Percentiles rank a stretch among this genome's conserved stretches.
Evolutionary conservation across 2,797 vertebrate genomes (phyloP).

Genomic region (Sarcophilus harrisii): DNA sequence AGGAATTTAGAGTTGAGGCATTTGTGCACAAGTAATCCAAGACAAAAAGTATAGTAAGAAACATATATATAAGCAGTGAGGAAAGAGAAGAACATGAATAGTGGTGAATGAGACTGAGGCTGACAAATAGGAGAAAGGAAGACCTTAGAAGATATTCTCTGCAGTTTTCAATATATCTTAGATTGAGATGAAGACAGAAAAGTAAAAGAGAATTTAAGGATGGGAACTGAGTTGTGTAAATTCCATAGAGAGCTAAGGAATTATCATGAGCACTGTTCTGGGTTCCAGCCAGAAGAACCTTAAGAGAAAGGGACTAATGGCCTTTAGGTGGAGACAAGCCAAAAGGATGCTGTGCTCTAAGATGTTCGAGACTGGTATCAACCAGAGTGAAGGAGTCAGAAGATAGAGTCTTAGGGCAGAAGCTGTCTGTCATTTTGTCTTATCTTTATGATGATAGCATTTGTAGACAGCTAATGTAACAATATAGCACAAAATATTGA

Average conservation of each 20-base stretch:
- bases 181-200: constrained; percentile 30
- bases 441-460: constrained; percentile 21
- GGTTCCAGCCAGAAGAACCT: neutral
- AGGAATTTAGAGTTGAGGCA: neutral
- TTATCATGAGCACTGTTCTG: constrained; percentile 10
- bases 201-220: neutral
- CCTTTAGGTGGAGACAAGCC: constrained; percentile 34
- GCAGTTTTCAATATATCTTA: constrained; percentile 7
- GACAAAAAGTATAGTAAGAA: neutral
- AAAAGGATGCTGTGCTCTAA: constrained; percentile 37
- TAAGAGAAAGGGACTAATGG: constrained; percentile 11
- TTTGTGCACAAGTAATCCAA: neutral
- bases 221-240: neutral
- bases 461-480: constrained; percentile 34
- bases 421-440: neutral
- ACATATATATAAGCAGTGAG: constrained; percentile 35
- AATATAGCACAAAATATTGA: neutral
- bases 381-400: neutral
- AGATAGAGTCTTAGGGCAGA: constrained; percentile 44
- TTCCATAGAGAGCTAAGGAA: constrained; percentile 25
- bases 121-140: constrained; percentile 17
- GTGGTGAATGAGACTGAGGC: neutral
- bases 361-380: constrained; percentile 21
- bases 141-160: neutral
- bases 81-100: constrained; percentile 10